Base-by-base conservation (phyloP, 2,113 vertebrate genomes). In the Jacana jacana region DNA sequence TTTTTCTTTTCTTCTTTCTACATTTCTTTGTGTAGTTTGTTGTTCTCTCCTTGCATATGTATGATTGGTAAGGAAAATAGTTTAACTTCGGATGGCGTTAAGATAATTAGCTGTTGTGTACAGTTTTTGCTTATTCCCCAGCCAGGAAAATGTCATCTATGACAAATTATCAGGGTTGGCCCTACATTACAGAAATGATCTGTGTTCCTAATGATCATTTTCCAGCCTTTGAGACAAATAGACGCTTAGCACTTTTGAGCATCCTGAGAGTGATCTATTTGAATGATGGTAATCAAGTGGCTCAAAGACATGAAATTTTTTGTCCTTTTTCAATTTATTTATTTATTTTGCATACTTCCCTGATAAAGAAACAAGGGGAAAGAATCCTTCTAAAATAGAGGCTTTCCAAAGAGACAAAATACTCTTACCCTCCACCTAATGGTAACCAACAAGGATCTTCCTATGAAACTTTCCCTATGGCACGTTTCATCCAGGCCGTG, bases 1-100 rank as follows among this genome's bases (percentile, higher is more conserved):
- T n/a, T n/a, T n/a, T n/a, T n/a, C n/a, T 37, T 27, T 15, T 8
- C 86, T 86, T 79, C 6, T 42, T 42, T 42, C 40, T 78, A 27
- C 11, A 13, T 55, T 91, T 81, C 13, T 73, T 87, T 89, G 17
- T 23, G 17, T 75, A 10, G 14, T 52, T 17, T 89, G 35, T 30
- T 89, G 22, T 3, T 58, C 5, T 80, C 1, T 44, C 18, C 30
- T 84, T 60, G 23, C 28, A 49, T 0, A 0, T 64, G 3, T 3
- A 0, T 17, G 24, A 48, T 12, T 39, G 6, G 10, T 65, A 77
- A 82, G 37, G 30, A 63, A 64, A 64, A 31, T 17, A 2, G 5
- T 17, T 89, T 76, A 37, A 46, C 22, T 75, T 85, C 40, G 64
- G 60, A 89, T n/a, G 4, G 4, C 44, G 24, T 64, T 91, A 66